Base-by-base conservation (phyloP, 92 coral and sea anemone genomes). In the Heliopora coerulea region DNA sequence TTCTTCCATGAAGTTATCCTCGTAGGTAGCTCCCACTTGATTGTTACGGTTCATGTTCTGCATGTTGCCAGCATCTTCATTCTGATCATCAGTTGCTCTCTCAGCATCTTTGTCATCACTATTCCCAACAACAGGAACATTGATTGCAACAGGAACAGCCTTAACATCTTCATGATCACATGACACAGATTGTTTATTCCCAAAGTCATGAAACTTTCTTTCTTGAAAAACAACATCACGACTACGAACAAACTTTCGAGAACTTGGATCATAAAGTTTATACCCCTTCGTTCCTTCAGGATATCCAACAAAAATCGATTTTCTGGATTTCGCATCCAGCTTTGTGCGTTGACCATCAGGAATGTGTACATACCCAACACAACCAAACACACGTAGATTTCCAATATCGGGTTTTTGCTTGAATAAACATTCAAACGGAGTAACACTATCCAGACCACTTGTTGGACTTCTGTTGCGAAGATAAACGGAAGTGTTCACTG, bases 241-340 rank as follows among this genome's bases (percentile, higher is more conserved):
- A 74, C 82, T 75, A 28, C 64, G 26, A 28, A 81, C 69, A 75
- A 80, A 82, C 21, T n/a, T 34, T 17, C 78, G 28, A n/a, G 65
- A 72, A 34, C 72, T 62, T 54, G 79, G 49, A 27, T 69, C 75
- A 49, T 78, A 78, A 42, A 78, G 25, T 41, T 85, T 73, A 79
- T 85, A 80, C 42, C 86, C 86, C 30, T 81, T 85, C 39, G 72
- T 61, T 28, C 77, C 89, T 26, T 79, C 48, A 17, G 83, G 89
- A 24, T 56, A 85, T 40, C 81, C 72, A 25, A 77, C 76, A 23
- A 86, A 78, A 59, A 80, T 76, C 34, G 85, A 72, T 82, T 82
- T 72, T 72, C 62, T 80, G 19, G 81, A 76, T 65, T 85, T 85
- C 12, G 81, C 73, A 81, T 85, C 86, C 29, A 85, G 81, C 32